phyloP scores from a whole-genome alignment of 2,797 vertebrate species.

The Tangara arthus region DNA sequence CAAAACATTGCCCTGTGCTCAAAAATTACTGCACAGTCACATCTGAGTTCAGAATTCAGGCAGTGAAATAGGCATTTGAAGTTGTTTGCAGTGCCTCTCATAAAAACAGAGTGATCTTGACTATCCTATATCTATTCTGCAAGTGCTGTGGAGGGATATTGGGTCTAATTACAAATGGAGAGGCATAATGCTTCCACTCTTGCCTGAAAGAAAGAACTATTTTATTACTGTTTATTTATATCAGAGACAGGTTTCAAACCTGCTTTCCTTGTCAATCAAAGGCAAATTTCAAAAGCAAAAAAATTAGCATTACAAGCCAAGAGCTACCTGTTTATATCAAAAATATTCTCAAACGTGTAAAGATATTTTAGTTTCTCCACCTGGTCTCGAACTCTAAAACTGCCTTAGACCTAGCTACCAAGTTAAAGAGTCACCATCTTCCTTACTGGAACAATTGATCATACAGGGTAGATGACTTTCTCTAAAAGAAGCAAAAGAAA shows the following conservation, averaged over 20 bases:
- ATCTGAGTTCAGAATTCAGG: background rate
- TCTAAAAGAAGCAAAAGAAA: background rate
- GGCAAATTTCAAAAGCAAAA: background rate
- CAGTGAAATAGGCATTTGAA: background rate
- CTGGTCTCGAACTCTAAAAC: background rate
- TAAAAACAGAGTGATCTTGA: background rate
- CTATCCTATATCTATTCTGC: background rate
- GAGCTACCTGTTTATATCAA: background rate
- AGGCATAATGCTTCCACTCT: background rate
- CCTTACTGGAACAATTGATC: background rate
- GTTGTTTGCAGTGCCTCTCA: background rate
- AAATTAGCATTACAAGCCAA: background rate
- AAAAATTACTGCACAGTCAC: background rate
- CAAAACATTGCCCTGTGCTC: background rate
- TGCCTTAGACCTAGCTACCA: background rate
- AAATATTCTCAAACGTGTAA: background rate
- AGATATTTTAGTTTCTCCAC: background rate
- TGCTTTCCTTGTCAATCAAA: background rate
- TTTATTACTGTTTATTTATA: background rate
- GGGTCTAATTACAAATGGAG: background rate
- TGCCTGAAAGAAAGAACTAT: background rate
- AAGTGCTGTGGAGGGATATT: background rate
- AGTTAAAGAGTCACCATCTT: background rate
- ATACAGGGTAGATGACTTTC: background rate
- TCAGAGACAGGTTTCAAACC: background rate